These are phyloP conservation scores for Triplophysa tibetana DNA, from an alignment of 2,113 vertebrate species.

Conservation along the genomic window DNA sequence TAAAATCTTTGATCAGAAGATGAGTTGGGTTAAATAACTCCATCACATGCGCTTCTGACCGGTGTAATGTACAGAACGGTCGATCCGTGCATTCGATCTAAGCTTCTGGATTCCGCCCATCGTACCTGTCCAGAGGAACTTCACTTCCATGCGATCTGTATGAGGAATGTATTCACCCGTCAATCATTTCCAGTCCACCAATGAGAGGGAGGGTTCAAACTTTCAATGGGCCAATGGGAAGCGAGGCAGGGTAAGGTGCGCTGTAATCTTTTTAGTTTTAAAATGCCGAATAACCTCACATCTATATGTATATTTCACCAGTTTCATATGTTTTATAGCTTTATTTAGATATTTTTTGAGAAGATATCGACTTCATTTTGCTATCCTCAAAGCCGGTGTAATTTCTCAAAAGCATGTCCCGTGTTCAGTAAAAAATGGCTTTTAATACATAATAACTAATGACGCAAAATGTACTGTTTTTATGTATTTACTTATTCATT, in stretches of 20 bases:
- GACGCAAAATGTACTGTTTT: too few relatives aligned
- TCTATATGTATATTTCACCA: not conserved
- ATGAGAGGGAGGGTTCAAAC: not conserved
- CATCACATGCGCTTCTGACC: conserved; percentile 19
- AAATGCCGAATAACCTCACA: too few relatives aligned
- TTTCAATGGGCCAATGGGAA: not conserved
- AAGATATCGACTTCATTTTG: not conserved
- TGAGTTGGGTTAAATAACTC: not conserved
- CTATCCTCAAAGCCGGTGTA: not conserved
- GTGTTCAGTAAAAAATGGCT: too few relatives aligned
- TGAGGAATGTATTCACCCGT: not conserved
- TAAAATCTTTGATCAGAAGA: not conserved
- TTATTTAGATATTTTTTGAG: not conserved
- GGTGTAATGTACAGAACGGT: not conserved
- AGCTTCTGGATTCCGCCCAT: conserved; percentile 12
- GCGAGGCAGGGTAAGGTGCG: not conserved
- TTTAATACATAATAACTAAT: too few relatives aligned
- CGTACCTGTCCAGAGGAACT: not conserved
- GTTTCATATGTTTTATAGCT: not conserved
- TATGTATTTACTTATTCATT: too few relatives aligned
- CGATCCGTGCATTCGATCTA: not conserved
- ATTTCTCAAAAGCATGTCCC: too few relatives aligned
- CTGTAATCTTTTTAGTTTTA: not conserved
- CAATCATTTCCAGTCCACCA: conserved; percentile 8
- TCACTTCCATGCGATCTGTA: not conserved